A percentile compares a stretch with the other conserved stretches of the same genome.
These are phyloP conservation scores for Cepaea nemoralis DNA, from an alignment of 1,140 invertebrate species.

Conservation along the genomic window DNA sequence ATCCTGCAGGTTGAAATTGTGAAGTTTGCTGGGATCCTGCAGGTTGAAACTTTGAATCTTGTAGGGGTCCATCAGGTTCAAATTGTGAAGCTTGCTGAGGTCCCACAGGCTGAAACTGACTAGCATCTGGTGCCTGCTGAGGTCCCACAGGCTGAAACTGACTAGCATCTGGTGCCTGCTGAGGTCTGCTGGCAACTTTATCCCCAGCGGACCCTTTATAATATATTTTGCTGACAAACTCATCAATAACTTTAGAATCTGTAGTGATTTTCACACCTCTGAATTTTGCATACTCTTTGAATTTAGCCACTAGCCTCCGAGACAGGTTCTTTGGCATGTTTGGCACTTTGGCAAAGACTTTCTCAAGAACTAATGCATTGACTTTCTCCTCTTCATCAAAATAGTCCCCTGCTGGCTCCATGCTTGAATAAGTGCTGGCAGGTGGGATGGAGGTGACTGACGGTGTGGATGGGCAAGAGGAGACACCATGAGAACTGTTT, in stretches of 20 bases:
- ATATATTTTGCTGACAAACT: slow-evolving; percentile 39
- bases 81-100: not conserved
- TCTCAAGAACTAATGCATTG: slow-evolving; percentile 25
- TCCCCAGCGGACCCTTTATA: slow-evolving; percentile 8
- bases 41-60: not conserved
- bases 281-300: slow-evolving; percentile 30
- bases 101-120: not conserved
- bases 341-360: slow-evolving; percentile 36
- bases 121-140: not conserved
- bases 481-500: not conserved
- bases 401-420: not conserved
- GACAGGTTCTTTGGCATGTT: slow-evolving; percentile 38
- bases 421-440: not conserved
- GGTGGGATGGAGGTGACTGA: not conserved
- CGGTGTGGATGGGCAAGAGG: not conserved
- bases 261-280: slow-evolving; percentile 30
- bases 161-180: not conserved
- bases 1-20: not conserved
- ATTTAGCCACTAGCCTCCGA: slow-evolving; percentile 24
- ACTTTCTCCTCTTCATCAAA: slow-evolving; percentile 30
- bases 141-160: not conserved
- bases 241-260: slow-evolving; percentile 38
- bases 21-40: not conserved
- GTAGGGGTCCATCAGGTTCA: not conserved
- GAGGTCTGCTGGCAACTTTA: not conserved